phyloP scores from a whole-genome alignment of 2,113 vertebrate genomes.

The Cynoglossus semilaevis region DNA sequence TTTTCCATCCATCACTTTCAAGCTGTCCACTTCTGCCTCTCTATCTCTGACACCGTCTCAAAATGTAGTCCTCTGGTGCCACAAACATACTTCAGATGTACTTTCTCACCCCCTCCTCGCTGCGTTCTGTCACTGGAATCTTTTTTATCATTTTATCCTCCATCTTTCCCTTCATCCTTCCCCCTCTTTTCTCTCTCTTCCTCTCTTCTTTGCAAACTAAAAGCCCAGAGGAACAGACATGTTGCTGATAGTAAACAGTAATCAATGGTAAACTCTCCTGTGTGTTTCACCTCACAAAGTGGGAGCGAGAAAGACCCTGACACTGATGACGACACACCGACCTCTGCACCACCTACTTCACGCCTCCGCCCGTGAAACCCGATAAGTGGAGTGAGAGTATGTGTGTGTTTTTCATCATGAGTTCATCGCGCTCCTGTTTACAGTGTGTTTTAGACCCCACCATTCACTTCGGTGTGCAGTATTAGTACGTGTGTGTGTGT shows the following conservation, averaged over 20 bases:
- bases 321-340: constrained; percentile 70
- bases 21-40: constrained; percentile 31
- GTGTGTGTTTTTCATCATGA: constrained; percentile 38
- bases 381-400: constrained; percentile 54
- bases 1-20: constrained; percentile 34
- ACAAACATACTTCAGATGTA: constrained; percentile 43
- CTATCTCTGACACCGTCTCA: constrained; percentile 47
- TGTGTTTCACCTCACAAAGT: constrained; percentile 31
- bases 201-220: constrained; percentile 9
- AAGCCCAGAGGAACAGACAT: constrained; percentile 21
- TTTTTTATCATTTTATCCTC: constrained; percentile 41
- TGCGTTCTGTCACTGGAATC: constrained; percentile 26
- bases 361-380: constrained; percentile 67
- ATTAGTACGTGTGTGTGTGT: constrained; percentile 14
- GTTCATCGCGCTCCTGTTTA: constrained; percentile 41
- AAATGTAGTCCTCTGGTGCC: constrained; percentile 49
- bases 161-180: constrained; percentile 36
- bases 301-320: constrained; percentile 22
- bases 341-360: constrained; percentile 69
- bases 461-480: constrained; percentile 46
- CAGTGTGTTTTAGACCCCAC: constrained; percentile 46
- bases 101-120: neutral
- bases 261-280: constrained; percentile 46
- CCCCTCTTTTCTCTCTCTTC: constrained; percentile 1
- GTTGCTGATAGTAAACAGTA: constrained; percentile 53